Conservation (phyloP, 2,113 vertebrate genomes). For the Indri indri region DNA sequence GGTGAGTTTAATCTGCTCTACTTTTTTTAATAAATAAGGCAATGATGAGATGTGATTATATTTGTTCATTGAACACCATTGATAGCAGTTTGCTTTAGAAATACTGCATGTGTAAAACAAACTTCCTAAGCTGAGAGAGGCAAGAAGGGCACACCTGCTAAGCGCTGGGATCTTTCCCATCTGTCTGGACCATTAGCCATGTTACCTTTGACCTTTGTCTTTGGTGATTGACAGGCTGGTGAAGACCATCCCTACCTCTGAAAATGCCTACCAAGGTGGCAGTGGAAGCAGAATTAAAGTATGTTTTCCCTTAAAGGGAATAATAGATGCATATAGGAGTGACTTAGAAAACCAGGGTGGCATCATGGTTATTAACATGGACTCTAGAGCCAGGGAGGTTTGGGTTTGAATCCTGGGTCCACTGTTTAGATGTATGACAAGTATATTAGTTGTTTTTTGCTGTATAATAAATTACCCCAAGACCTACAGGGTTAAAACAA, state of each 20-base stretch:
- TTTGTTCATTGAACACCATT: slow-evolving; percentile 47
- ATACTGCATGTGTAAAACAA: background rate
- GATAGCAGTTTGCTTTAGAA: slow-evolving; percentile 27
- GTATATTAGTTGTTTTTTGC: background rate
- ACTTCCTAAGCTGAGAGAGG: background rate
- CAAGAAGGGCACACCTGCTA: background rate
- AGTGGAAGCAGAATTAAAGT: background rate
- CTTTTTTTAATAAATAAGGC: slow-evolving; percentile 78
- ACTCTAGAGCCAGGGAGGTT: background rate
- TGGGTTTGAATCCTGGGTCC: background rate
- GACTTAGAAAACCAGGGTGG: background rate
- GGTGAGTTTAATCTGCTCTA: slow-evolving; percentile 77
- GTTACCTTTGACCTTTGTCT: slow-evolving; percentile 29
- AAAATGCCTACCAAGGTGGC: background rate
- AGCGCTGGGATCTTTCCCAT: background rate
- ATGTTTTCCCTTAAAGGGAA: background rate
- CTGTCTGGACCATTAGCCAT: background rate
- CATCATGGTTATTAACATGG: fast-evolving
- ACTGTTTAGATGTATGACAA: background rate
- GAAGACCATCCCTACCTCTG: background rate
- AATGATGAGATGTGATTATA: slow-evolving; percentile 56
- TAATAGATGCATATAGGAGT: no score
- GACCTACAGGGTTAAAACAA: background rate
- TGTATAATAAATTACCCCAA: background rate
- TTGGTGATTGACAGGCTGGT: background rate